Conservation (phyloP, 1,140 invertebrate species). For the Hermetia illucens region DNA sequence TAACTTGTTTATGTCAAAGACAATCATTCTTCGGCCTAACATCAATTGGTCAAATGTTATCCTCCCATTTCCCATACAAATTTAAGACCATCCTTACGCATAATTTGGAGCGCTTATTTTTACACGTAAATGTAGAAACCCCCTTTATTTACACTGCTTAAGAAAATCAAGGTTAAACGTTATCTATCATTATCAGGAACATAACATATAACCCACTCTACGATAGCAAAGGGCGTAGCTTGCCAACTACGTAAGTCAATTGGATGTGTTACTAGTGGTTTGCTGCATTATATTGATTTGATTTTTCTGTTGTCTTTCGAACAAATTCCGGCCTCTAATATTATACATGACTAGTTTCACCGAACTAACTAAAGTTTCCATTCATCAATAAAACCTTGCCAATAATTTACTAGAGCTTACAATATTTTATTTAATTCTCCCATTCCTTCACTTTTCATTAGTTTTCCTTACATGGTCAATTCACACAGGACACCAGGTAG, state of each 20-base stretch:
- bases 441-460: too few species aligned
- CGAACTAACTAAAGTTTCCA: background rate
- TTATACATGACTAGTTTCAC: constrained; percentile 14
- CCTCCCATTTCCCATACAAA: constrained; percentile 7
- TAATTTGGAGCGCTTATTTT: background rate
- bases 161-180: background rate
- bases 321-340: constrained; percentile 15
- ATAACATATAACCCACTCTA: constrained; percentile 28
- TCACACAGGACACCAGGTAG: too few species aligned
- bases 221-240: constrained; percentile 30
- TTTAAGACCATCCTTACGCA: constrained; percentile 2
- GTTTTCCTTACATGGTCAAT: too few species aligned
- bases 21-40: too few species aligned
- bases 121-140: constrained; percentile 3
- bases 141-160: background rate
- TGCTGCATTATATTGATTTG: constrained; percentile 8
- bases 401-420: background rate
- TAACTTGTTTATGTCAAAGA: too few species aligned
- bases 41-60: too few species aligned
- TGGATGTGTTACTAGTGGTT: background rate
- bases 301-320: constrained; percentile 1
- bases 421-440: too few species aligned
- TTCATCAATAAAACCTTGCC: background rate
- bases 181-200: constrained; percentile 13
- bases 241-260: constrained; percentile 11